phyloP scores from a whole-genome alignment of 2,797 vertebrate genomes.

The Halcyon chelicuti region DNA sequence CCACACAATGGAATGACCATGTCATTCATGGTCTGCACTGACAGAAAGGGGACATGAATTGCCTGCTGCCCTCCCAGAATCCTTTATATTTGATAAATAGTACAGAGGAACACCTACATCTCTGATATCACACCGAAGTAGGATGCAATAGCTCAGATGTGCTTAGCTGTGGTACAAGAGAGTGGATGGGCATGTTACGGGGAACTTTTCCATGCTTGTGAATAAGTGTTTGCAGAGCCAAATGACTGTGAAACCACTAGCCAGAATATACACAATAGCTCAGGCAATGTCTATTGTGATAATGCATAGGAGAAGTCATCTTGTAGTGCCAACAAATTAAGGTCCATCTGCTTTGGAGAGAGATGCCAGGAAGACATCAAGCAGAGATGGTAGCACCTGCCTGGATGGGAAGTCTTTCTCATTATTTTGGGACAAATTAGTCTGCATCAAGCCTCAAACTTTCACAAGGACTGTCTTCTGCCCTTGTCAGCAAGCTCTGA shows the following conservation, averaged over 20 bases:
- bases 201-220: not conserved
- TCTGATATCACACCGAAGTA: not conserved
- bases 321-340: not conserved
- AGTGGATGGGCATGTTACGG: not conserved
- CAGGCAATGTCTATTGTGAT: not conserved
- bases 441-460: not conserved
- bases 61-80: not conserved
- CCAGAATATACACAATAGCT: not conserved
- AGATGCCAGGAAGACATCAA: not conserved
- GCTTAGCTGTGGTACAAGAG: fast-evolving
- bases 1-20: not conserved
- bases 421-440: not conserved
- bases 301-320: not conserved
- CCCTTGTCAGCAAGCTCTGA: not conserved
- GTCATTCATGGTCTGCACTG: not conserved
- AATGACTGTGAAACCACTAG: not conserved
- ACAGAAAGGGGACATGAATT: not conserved
- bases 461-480: not conserved
- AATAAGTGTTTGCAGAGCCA: not conserved
- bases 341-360: not conserved
- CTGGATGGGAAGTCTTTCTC: not conserved
- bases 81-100: not conserved
- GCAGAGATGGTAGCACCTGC: not conserved
- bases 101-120: not conserved
- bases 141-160: not conserved